Conservation (phyloP, 2,113 vertebrate genomes). For the Pelodiscus sinensis region DNA sequence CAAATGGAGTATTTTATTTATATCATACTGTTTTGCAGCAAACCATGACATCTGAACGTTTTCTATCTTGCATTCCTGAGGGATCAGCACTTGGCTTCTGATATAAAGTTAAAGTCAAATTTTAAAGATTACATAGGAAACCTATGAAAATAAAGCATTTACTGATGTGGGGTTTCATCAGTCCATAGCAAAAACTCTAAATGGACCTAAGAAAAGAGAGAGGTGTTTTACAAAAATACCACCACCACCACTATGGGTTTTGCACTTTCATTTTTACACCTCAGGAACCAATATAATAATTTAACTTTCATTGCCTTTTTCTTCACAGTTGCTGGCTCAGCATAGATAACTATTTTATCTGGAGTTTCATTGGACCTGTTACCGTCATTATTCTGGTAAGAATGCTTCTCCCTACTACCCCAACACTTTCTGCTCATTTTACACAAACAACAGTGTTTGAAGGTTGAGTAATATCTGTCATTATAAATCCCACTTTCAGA, state of each 20-base stretch:
- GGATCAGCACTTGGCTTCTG: slow-evolving; percentile 20
- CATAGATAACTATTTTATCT: slow-evolving; percentile 99
- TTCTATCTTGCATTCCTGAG: slow-evolving; percentile 33
- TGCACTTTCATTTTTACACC: background rate
- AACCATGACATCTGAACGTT: slow-evolving; percentile 41
- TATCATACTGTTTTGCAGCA: slow-evolving; percentile 58
- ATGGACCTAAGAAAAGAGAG: background rate
- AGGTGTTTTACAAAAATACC: no score
- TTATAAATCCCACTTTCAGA: background rate
- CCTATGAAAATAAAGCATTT: slow-evolving; percentile 27
- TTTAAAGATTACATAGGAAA: slow-evolving; percentile 45
- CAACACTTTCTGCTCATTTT: background rate
- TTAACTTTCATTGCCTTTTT: slow-evolving; percentile 36
- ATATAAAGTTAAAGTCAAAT: slow-evolving; percentile 32
- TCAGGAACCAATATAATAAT: background rate
- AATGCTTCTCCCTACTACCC: background rate
- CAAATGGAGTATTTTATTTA: slow-evolving; percentile 64
- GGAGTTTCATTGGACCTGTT: slow-evolving; percentile 99
- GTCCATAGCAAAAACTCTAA: background rate
- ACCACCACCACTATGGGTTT: background rate
- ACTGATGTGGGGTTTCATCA: background rate
- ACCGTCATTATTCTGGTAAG: slow-evolving; percentile 99
- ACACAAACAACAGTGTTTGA: background rate
- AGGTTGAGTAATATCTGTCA: background rate
- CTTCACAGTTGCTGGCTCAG: slow-evolving; percentile 93